Evolutionary conservation across 2,888 invertebrate genomes (phyloP).

Genomic region (Syrista parreyssii): DNA sequence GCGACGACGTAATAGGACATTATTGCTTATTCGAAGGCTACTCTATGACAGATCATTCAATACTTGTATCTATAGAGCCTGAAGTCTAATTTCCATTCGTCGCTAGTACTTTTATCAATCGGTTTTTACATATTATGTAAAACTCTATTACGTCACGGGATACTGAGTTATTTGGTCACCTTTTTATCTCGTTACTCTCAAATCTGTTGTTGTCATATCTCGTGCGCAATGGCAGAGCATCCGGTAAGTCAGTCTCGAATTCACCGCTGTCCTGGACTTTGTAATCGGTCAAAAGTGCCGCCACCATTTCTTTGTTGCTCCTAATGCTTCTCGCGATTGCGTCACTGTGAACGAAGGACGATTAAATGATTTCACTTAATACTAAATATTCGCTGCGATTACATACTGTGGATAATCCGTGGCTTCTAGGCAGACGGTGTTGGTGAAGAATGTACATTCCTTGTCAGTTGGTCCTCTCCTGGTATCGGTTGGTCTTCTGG

Average conservation of each 20-base stretch:
- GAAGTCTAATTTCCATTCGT: not conserved
- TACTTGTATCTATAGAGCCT: not conserved
- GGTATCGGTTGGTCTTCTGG: slow-evolving; percentile 52
- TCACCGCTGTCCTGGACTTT: slow-evolving; percentile 70
- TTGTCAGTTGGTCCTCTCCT: slow-evolving; percentile 56
- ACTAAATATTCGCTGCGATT: not conserved
- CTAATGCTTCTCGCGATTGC: slow-evolving; percentile 77
- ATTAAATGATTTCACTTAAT: not conserved
- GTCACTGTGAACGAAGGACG: slow-evolving; percentile 66
- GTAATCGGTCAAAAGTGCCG: slow-evolving; percentile 78
- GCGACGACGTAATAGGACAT: not conserved
- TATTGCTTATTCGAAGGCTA: not conserved
- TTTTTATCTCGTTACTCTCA: slow-evolving; percentile 60
- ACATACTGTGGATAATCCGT: slow-evolving; percentile 84
- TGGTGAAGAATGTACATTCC: slow-evolving; percentile 77
- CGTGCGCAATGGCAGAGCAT: slow-evolving; percentile 47
- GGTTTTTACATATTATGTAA: not conserved
- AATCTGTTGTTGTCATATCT: slow-evolving; percentile 46
- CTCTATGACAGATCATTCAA: not conserved
- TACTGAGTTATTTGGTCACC: slow-evolving; percentile 40
- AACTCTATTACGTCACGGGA: slow-evolving; percentile 3
- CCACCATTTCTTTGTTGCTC: slow-evolving; percentile 76
- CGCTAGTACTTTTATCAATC: not conserved
- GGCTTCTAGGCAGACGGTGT: slow-evolving; percentile 78
- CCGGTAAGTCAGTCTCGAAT: slow-evolving; percentile 70